Percentiles rank a stretch among this genome's conserved stretches.
These are phyloP conservation scores for Propithecus coquereli DNA, from an alignment of 2,113 vertebrate genomes.

Conservation along the genomic window DNA sequence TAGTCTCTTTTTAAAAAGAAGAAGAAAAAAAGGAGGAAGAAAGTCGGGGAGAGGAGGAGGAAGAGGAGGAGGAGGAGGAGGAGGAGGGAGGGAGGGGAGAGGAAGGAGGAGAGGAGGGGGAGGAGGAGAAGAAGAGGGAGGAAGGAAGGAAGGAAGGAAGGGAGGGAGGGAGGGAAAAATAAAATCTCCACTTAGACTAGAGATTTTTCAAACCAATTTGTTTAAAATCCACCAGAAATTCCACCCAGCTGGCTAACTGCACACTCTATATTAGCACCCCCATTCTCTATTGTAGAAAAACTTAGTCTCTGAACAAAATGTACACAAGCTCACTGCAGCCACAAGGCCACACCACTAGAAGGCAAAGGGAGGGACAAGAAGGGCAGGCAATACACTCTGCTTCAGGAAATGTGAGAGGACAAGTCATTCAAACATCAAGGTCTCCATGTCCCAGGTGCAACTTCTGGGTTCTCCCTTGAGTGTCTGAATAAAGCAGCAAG, in stretches of 20 bases:
- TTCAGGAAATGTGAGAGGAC: not conserved
- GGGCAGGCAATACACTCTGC: not conserved
- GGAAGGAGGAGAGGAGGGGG: not conserved
- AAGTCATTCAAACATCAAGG: not conserved
- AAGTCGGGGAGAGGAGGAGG: too few relatives aligned
- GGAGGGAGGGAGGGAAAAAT: too few relatives aligned
- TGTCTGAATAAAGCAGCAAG: not conserved
- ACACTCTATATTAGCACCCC: not conserved
- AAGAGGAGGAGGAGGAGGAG: too few relatives aligned
- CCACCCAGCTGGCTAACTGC: not conserved
- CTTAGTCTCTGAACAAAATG: not conserved
- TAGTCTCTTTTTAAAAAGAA: not conserved
- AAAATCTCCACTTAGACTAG: not conserved
- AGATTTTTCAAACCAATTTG: not conserved
- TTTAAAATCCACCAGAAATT: conserved; percentile 8
- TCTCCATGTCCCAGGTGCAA: not conserved
- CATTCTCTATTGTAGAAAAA: not conserved
- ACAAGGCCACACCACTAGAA: not conserved
- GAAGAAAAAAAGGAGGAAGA: not conserved
- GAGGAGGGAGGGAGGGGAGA: too few relatives aligned
- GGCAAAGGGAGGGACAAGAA: not conserved
- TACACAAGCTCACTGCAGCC: not conserved
- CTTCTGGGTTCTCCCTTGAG: not conserved
- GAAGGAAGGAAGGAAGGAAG: not conserved
- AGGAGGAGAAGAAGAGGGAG: too few relatives aligned